Base-by-base conservation (phyloP, 2,797 vertebrate genomes). In the Myotis daubentonii region DNA sequence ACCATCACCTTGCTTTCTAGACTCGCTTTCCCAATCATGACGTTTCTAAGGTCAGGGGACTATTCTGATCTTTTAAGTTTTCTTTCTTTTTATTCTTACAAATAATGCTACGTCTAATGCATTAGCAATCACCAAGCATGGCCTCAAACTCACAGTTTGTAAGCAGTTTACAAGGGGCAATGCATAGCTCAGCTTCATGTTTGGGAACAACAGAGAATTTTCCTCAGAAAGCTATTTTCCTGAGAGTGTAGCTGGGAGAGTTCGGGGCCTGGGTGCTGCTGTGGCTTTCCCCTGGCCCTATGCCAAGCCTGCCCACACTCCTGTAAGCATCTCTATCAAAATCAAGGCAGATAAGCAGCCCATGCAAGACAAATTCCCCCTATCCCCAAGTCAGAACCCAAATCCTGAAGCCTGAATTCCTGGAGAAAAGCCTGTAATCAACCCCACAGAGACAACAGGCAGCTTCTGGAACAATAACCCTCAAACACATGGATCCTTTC, bases 391-490 rank as follows among this genome's bases (percentile, higher is more conserved):
- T 86, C 66, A 80, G 22, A 87, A 72, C 62, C 71, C 71, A 94
- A 84, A 71, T 41, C 33, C 95, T 78, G 36, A 87, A 57, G 49
- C 68, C 87, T 70, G 85, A 74, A 97, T 89, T 96, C 93, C 80
- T 87, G 44, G 81, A 79, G 94, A 71, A 44, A 57, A 66, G 91
- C 80, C 84, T 28, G 70, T 75, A 89, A 95, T 94, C 93, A 94
- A 83, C 88, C 92, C 88, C 85, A 16, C 87, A 0, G 68, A 96
- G 92, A 87, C 80, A 95, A 87, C 53, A 84, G 19, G 84, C 75
- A 60, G 95, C 81, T 87, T 93, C n/a, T 33, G 30, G 89, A 92
- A 96, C 95, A 95, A 94, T 68, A 85, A 62, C 78, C 83, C 36
- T 49, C 23, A 3, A 47, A 91, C 94, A 95, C 47, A 93, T 93